These are phyloP conservation scores for Sesia apiformis DNA, from an alignment of 2,888 invertebrate species.

Conservation along the genomic window DNA sequence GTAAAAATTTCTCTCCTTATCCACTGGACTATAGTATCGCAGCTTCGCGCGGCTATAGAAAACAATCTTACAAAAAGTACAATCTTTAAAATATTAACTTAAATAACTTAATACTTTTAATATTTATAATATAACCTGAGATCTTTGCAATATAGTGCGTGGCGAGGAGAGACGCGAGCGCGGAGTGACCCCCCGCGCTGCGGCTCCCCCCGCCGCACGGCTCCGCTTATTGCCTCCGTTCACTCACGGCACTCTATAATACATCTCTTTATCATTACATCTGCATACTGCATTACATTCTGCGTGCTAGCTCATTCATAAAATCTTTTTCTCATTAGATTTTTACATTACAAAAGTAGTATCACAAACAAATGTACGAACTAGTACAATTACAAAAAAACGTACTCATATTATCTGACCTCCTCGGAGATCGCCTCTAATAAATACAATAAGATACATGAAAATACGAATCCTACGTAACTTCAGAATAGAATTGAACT, in stretches of 20 bases:
- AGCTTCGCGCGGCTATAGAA: constrained; percentile 46
- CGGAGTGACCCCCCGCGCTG: constrained; percentile 9
- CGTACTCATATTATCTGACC: constrained; percentile 50
- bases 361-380: constrained; percentile 76
- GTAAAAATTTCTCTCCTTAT: constrained; percentile 36
- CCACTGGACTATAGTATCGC: constrained; percentile 48
- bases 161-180: too few species aligned
- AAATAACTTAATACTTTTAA: constrained; percentile 75
- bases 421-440: constrained; percentile 56
- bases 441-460: constrained; percentile 57
- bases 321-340: constrained; percentile 63
- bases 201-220: constrained; percentile 19
- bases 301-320: constrained; percentile 60
- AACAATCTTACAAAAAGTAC: constrained; percentile 70
- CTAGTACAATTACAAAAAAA: constrained; percentile 69
- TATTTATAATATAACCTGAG: constrained; percentile 73
- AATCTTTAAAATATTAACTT: constrained; percentile 66
- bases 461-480: constrained; percentile 64
- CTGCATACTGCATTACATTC: constrained; percentile 26
- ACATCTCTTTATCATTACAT: constrained; percentile 25
- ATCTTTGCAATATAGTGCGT: constrained; percentile 53
- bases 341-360: constrained; percentile 75
- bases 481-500: constrained; percentile 70
- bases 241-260: constrained; percentile 31
- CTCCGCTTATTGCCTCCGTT: constrained; percentile 40